Conservation (phyloP, 2,888 invertebrate species). For the Orthonevra nobilis region DNA sequence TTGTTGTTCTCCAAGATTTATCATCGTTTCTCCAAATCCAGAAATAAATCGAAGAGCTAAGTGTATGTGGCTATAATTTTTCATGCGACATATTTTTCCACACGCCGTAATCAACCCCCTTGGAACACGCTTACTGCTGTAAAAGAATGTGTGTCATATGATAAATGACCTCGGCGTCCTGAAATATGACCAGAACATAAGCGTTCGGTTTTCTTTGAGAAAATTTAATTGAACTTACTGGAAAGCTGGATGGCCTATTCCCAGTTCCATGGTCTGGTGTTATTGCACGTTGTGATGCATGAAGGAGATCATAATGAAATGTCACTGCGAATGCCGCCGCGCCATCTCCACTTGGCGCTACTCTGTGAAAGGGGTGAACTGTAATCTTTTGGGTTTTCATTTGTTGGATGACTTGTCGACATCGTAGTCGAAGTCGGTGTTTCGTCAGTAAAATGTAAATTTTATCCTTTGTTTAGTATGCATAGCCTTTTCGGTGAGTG, state of each 20-base stretch:
- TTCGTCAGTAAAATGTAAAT: slow-evolving; percentile 60
- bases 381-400: slow-evolving; percentile 61
- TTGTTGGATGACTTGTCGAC: slow-evolving; percentile 67
- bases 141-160: slow-evolving; percentile 58
- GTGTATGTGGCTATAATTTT: slow-evolving; percentile 68
- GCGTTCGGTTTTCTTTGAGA: slow-evolving; percentile 52
- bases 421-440: slow-evolving; percentile 17
- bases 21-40: slow-evolving; percentile 63
- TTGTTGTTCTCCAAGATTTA: slow-evolving; percentile 67
- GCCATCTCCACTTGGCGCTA: background rate
- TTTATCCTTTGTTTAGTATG: slow-evolving; percentile 68
- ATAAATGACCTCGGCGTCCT: slow-evolving; percentile 61
- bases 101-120: slow-evolving; percentile 48
- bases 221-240: slow-evolving; percentile 63
- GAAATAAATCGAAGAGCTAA: slow-evolving; percentile 67
- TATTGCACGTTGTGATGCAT: slow-evolving; percentile 56
- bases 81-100: slow-evolving; percentile 69
- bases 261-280: no score
- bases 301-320: slow-evolving; percentile 45
- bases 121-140: slow-evolving; percentile 6
- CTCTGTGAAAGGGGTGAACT: slow-evolving; percentile 51
- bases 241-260: background rate
- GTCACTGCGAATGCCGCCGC: slow-evolving; percentile 13
- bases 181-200: slow-evolving; percentile 61
- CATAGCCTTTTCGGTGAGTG: slow-evolving; percentile 69